Base-by-base conservation (phyloP, 1,140 invertebrate genomes). In the Lepidostoma basale region DNA sequence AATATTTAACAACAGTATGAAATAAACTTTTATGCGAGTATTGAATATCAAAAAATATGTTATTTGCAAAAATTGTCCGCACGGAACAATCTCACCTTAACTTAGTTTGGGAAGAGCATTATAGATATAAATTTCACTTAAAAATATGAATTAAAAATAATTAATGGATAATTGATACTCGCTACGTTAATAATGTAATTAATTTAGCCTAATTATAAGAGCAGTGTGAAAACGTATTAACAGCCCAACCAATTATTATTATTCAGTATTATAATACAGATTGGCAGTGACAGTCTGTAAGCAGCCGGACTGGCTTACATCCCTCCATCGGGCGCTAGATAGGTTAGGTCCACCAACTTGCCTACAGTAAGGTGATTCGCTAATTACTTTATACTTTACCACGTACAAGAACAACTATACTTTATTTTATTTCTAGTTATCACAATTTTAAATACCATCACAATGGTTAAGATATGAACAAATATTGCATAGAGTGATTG, bases 111-210 rank as follows among this genome's bases (percentile, higher is more conserved):
- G 63, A 67, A 71, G 63, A 67, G 64, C 58, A 58, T 67, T 63
- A 63, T 49, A 71, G 64, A 67, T 63, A 47, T 49, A 72, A 68
- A 67, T 64, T 59, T 63, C 49, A 49, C 64, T 67, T 56, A 67
- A 63, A 47, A 45, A 59, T 58, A 67, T 56, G 58, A 67, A 59
- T 68, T 65, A 71, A 62, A 66, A 62, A 68, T 66, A 66, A 68
- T 67, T 66, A 66, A 60, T 69, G 12, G 56, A 42, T 62, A 72
- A 66, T 40, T 66, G 54, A 56, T 69, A 69, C 49, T 56, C 28
- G 39, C 70, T 72, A 71, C 3, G 40, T 65, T 70, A 72, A 68
- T 59, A 40, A 63, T 71, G 66, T 60, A 67, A 59, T 72, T 56
- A 64, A 59, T 65, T 68, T 63, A 66, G 16, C 56, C 58, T 66